Base-by-base conservation (phyloP, 2,888 invertebrate genomes). In the Ornithoptera alexandrae region DNA sequence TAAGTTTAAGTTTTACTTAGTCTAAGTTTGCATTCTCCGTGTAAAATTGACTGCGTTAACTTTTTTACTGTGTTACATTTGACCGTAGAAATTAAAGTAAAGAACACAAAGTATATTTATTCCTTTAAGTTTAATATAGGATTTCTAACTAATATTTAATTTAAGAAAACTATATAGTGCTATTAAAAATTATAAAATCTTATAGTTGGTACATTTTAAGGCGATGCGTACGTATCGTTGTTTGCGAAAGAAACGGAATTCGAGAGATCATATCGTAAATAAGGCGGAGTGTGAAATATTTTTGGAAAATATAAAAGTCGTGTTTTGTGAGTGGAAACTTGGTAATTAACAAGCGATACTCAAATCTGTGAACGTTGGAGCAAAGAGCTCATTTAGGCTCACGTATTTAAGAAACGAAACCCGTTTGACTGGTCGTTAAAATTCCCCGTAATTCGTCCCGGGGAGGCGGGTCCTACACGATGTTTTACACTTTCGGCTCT, bases 361-460 rank as follows among this genome's bases (percentile, higher is more conserved):
- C 74, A 66, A 72, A 74, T 74, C 71, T 72, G 73, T 68, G 71
- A 70, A 42, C 69, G 65, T 61, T 58, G 69, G 62, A 68, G 73
- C 60, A 70, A 75, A 75, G 78, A 78, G 77, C 78, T 80, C 81
- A 80, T 82, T 85, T 82, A 79, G 79, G 82, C 81, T 80, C 80
- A 77, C 76, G 78, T 77, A 77, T 79, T 81, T 77, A 76, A 78
- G 72, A 72, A 74, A 80, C 80, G 73, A 79, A 87, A 87, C 88
- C 79, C 76, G 87, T 84, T 74, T 73, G 80, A 83, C 85, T 78
- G 84, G 85, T 88, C 83, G 84, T 85, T 86, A 84, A 84, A 83
- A 86, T 89, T 86, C 88, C 81, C 83, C 77, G 80, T 83, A 84
- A 88, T 87, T 85, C 84, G 83, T 83, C 82, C 81, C 82, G 81